phyloP scores from a whole-genome alignment of 2,113 vertebrate species.

The Chloropsis hardwickii region DNA sequence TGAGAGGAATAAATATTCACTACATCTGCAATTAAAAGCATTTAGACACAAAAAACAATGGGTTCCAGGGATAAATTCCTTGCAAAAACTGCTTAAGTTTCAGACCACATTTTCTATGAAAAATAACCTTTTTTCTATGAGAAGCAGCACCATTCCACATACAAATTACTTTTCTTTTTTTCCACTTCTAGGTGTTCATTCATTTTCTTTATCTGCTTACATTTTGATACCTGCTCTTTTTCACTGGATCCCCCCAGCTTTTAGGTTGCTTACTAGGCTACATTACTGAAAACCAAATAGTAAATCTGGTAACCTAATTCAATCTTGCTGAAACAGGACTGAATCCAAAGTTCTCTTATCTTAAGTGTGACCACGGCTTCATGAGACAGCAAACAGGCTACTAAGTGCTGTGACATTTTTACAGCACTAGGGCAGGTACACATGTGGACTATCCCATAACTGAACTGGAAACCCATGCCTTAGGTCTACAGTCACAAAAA shows the following conservation, averaged over 20 bases:
- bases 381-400: neutral
- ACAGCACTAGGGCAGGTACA: neutral
- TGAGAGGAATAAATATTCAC: neutral
- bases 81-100: neutral
- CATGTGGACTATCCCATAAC: neutral
- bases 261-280: neutral
- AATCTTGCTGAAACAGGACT: neutral
- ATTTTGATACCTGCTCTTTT: neutral
- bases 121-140: neutral
- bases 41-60: neutral
- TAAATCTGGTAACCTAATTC: neutral
- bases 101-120: neutral
- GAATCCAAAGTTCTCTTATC: neutral
- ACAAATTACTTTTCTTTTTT: neutral
- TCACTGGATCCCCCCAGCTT: neutral
- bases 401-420: neutral
- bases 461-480: neutral
- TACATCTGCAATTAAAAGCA: neutral
- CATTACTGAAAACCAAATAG: neutral
- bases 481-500: neutral
- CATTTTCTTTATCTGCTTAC: neutral
- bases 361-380: neutral
- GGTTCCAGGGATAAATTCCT: neutral
- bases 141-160: neutral
- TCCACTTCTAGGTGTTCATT: neutral